Conservation (phyloP, 2,113 vertebrate genomes). For the Thinocorus orbignyianus region DNA sequence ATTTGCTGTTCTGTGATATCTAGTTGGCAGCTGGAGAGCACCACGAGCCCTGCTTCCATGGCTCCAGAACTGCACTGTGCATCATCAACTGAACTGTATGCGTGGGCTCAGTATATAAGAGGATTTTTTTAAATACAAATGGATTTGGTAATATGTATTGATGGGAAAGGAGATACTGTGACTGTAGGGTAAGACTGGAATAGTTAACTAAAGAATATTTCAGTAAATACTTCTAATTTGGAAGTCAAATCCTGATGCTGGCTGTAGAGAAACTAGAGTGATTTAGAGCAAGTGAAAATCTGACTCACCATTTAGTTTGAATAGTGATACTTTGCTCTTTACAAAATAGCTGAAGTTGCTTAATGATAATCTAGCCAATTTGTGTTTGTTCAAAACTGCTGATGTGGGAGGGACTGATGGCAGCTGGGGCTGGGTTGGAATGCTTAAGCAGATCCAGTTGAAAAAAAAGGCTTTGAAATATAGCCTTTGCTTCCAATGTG, state of each 20-base stretch:
- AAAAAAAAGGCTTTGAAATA: background rate
- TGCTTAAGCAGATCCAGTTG: conserved; percentile 18
- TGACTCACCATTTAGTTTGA: background rate
- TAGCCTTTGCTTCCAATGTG: fast-evolving
- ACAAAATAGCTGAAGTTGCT: conserved; percentile 41
- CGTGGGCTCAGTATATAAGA: background rate
- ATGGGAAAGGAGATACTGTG: background rate
- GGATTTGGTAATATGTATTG: background rate
- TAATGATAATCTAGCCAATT: conserved; percentile 36
- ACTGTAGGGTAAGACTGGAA: background rate
- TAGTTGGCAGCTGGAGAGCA: background rate
- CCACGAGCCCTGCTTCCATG: background rate
- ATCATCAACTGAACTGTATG: background rate
- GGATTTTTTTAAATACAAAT: background rate
- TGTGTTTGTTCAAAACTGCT: conserved; percentile 35
- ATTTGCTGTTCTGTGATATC: background rate
- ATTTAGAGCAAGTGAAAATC: background rate
- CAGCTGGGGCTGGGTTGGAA: conserved; percentile 28
- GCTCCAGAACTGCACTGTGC: background rate
- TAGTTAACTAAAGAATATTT: background rate
- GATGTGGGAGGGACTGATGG: conserved; percentile 12
- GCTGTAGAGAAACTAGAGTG: background rate
- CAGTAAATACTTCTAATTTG: background rate
- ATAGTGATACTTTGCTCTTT: background rate
- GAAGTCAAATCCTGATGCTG: background rate